A percentile compares a stretch with the other conserved stretches of the same genome.
phyloP scores from a whole-genome alignment of 1,140 invertebrate genomes.

The Drosophila tropicalis region DNA sequence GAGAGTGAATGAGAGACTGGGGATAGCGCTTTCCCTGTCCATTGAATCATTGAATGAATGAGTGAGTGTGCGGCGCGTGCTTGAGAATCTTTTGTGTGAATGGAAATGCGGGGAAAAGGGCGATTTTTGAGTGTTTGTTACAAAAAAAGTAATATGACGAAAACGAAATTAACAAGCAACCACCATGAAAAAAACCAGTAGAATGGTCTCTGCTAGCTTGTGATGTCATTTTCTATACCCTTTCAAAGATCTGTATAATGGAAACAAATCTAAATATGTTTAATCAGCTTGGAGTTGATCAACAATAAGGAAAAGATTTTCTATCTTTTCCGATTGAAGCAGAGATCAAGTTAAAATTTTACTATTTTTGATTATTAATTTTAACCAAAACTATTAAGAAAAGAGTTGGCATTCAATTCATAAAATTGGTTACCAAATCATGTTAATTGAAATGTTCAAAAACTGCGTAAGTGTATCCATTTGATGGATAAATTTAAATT shows the following conservation, averaged over 20 bases:
- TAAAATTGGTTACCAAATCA: no score
- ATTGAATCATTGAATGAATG: constrained; percentile 21
- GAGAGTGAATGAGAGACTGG: constrained; percentile 22
- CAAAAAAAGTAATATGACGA: constrained; percentile 14
- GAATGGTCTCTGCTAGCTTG: background rate
- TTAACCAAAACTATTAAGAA: no score
- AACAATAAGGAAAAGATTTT: no score
- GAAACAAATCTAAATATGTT: no score
- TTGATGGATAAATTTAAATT: no score
- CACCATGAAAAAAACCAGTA: background rate
- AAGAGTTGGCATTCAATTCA: no score
- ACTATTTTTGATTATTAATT: no score
- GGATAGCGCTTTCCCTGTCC: background rate
- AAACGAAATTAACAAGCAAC: constrained; percentile 1
- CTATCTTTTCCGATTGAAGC: no score
- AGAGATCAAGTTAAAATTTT: no score
- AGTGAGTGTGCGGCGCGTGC: constrained; percentile 51
- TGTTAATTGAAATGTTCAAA: no score
- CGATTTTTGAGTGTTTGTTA: constrained; percentile 28
- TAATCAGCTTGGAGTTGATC: no score
- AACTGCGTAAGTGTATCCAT: no score
- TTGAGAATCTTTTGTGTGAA: constrained; percentile 57
- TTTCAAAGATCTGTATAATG: background rate
- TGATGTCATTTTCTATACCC: background rate
- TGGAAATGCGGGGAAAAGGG: constrained; percentile 34